A percentile compares a stretch with the other conserved stretches of the same genome.
Conservation (phyloP, 2,113 vertebrate species). For the Nyctibius bracteatus region DNA sequence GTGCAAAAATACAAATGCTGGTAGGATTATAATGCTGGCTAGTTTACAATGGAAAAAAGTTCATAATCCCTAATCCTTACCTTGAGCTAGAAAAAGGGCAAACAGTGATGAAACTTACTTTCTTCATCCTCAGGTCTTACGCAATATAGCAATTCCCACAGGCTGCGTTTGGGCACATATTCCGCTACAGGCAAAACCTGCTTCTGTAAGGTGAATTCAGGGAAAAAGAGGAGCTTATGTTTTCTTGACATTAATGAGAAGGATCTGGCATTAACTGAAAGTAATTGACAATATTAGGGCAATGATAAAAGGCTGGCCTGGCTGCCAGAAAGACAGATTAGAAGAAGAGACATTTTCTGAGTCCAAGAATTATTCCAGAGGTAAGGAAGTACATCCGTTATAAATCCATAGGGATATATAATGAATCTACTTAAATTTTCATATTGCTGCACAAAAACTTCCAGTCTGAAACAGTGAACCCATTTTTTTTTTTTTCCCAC, state of each 20-base stretch:
- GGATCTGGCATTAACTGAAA: slow-evolving; percentile 37
- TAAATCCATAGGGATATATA: not conserved
- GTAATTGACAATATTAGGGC: slow-evolving; percentile 41
- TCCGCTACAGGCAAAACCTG: not conserved
- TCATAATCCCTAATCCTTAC: not conserved
- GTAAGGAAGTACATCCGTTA: not conserved
- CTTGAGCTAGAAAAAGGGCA: not conserved
- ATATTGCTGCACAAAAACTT: not conserved
- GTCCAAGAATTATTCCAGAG: slow-evolving; percentile 17
- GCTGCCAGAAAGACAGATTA: slow-evolving; percentile 31
- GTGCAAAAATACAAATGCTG: not conserved
- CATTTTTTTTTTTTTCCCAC: not conserved
- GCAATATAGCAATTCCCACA: not conserved
- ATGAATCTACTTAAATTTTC: not conserved
- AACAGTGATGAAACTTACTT: not conserved
- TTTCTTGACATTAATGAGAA: slow-evolving; percentile 48
- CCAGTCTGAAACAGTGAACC: not conserved
- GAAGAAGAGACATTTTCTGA: not conserved
- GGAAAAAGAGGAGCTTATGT: not conserved
- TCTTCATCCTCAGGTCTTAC: not conserved
- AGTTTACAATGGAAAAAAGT: not conserved
- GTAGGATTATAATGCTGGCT: not conserved
- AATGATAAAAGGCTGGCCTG: not conserved
- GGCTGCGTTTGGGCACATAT: not conserved
- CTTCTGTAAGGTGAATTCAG: not conserved